phyloP scores from a whole-genome alignment of 2,797 vertebrate species.

The Arnoldichthys spilopterus region DNA sequence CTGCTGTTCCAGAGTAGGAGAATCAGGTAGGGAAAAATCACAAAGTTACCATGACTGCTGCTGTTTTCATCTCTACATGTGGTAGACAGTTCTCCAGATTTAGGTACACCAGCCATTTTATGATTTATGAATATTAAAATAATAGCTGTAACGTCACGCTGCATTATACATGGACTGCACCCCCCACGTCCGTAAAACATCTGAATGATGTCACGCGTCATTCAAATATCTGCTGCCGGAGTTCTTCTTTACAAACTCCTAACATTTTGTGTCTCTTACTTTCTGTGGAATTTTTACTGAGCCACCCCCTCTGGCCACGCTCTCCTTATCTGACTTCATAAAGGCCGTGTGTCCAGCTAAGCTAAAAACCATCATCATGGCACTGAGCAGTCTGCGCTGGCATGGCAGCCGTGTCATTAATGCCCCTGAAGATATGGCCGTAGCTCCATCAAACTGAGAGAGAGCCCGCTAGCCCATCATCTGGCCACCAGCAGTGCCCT shows the following conservation, averaged over 20 bases:
- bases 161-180: no score
- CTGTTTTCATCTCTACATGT: no score
- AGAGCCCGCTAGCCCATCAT: conserved; percentile 38
- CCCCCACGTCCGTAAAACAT: no score
- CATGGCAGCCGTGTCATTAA: conserved; percentile 48
- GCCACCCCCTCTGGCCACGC: background rate
- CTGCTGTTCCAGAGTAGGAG: no score
- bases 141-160: no score
- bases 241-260: background rate
- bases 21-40: no score
- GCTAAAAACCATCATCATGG: conserved; percentile 23
- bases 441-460: conserved; percentile 31
- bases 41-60: no score
- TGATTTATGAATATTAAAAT: no score
- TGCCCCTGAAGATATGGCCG: conserved; percentile 20
- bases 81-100: no score
- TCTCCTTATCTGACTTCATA: conserved; percentile 2
- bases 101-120: no score
- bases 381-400: conserved; percentile 18
- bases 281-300: background rate
- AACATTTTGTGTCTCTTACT: background rate
- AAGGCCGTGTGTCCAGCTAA: background rate
- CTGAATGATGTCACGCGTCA: no score
- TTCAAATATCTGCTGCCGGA: no score
- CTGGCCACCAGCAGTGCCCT: conserved; percentile 43